Conservation (phyloP, 2,888 invertebrate species). For the Notodonta dromedarius region DNA sequence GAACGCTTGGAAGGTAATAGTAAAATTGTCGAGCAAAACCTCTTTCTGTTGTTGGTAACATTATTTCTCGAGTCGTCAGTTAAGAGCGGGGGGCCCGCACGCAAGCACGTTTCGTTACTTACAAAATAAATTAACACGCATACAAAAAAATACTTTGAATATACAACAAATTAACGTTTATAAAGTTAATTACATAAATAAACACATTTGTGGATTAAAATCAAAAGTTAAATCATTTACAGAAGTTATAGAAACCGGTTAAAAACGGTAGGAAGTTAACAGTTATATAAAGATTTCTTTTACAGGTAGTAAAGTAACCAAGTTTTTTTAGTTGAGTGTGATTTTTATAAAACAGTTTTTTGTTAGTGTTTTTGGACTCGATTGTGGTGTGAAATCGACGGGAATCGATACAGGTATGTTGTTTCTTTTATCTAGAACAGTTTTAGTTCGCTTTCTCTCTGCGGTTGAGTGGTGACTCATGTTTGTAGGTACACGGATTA, state of each 20-base stretch:
- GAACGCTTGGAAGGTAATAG: slow-evolving; percentile 7
- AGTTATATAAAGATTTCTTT: slow-evolving; percentile 76
- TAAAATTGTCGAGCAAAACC: slow-evolving; percentile 43
- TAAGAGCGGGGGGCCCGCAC: slow-evolving; percentile 47
- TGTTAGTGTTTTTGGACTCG: slow-evolving; percentile 47
- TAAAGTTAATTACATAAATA: slow-evolving; percentile 24
- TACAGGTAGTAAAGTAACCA: slow-evolving; percentile 45
- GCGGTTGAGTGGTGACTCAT: slow-evolving; percentile 38
- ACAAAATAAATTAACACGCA: slow-evolving; percentile 26
- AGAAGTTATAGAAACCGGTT: slow-evolving; percentile 50
- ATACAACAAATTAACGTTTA: slow-evolving; percentile 42
- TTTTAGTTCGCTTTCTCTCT: slow-evolving; percentile 39
- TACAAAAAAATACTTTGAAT: slow-evolving; percentile 34
- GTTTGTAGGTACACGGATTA: background rate
- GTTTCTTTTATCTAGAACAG: slow-evolving; percentile 38
- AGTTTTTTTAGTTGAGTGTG: slow-evolving; percentile 52
- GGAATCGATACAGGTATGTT: slow-evolving; percentile 59
- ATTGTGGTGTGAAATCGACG: slow-evolving; percentile 60
- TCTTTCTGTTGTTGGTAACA: slow-evolving; percentile 57
- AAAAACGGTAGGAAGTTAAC: slow-evolving; percentile 59
- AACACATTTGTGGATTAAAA: slow-evolving; percentile 30
- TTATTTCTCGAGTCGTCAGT: slow-evolving; percentile 46
- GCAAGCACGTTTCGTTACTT: slow-evolving; percentile 40
- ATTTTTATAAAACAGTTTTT: slow-evolving; percentile 46
- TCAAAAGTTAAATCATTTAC: slow-evolving; percentile 15